A percentile compares a stretch with the other conserved stretches of the same genome.
Evolutionary conservation across 2,797 vertebrate species (phyloP).

Genomic region (Pipistrellus kuhlii): DNA sequence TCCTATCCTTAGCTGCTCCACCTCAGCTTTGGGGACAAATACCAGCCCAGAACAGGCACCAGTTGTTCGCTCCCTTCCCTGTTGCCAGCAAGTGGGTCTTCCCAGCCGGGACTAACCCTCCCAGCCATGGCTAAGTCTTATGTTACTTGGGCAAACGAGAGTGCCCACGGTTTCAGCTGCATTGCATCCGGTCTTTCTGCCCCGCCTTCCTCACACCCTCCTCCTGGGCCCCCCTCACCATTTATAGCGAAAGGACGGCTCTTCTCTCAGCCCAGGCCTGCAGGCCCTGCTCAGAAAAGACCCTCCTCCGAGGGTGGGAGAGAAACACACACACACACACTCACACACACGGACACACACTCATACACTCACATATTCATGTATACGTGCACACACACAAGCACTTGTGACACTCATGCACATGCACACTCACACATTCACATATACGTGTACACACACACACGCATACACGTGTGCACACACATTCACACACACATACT

Average conservation of each 20-base stretch:
- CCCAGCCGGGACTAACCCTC: slow-evolving; percentile 80
- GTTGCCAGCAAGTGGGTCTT: slow-evolving; percentile 76
- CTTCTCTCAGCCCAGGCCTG: slow-evolving; percentile 39
- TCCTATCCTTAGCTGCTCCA: slow-evolving; percentile 81
- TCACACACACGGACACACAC: too few species aligned
- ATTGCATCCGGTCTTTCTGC: slow-evolving; percentile 80
- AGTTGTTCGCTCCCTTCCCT: slow-evolving; percentile 74
- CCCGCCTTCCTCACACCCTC: slow-evolving; percentile 70
- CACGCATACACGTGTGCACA: neutral
- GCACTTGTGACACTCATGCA: too few species aligned
- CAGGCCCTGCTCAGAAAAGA: slow-evolving; percentile 46
- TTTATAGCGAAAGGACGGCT: slow-evolving; percentile 50
- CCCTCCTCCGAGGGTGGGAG: slow-evolving; percentile 26
- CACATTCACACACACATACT: too few species aligned
- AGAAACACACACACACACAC: neutral
- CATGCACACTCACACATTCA: too few species aligned
- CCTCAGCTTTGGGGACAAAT: slow-evolving; percentile 67
- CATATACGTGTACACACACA: neutral
- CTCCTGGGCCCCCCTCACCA: slow-evolving; percentile 56
- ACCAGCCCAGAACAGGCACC: slow-evolving; percentile 78
- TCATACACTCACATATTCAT: too few species aligned
- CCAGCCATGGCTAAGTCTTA: slow-evolving; percentile 74
- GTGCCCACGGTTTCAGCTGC: slow-evolving; percentile 71
- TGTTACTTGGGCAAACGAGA: slow-evolving; percentile 79
- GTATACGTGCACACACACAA: too few species aligned